Conservation (phyloP, 2,113 vertebrate species). For the Festucalex cinctus region DNA sequence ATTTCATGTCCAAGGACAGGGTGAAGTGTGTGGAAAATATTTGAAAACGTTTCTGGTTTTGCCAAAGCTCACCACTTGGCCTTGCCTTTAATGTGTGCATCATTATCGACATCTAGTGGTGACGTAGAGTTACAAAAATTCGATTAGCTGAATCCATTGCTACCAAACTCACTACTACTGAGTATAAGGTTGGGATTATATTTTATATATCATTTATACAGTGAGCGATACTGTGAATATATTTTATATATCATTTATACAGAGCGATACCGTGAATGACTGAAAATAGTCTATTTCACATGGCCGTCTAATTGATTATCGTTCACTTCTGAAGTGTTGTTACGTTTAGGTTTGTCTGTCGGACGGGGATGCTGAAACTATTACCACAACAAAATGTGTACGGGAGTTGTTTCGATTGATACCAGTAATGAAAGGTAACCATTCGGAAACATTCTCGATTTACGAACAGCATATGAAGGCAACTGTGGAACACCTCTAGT, state of each 20-base stretch:
- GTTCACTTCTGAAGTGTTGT: neutral
- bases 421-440: neutral
- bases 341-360: neutral
- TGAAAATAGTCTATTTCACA: too few species aligned
- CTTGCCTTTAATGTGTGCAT: slow-evolving; percentile 5
- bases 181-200: too few species aligned
- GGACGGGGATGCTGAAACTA: neutral
- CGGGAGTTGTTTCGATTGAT: neutral
- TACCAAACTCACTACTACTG: neutral
- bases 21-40: neutral
- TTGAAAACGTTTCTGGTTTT: neutral
- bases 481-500: neutral
- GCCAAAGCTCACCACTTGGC: neutral
- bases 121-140: neutral
- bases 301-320: neutral
- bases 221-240: too few species aligned
- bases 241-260: too few species aligned
- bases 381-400: too few species aligned
- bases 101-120: slow-evolving; percentile 52
- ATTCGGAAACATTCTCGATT: neutral
- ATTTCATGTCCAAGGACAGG: neutral
- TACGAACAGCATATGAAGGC: slow-evolving; percentile 30
- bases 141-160: neutral
- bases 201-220: too few species aligned
- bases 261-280: neutral